phyloP scores from a whole-genome alignment of 2,797 vertebrate species.

The Chromobotia macracanthus region DNA sequence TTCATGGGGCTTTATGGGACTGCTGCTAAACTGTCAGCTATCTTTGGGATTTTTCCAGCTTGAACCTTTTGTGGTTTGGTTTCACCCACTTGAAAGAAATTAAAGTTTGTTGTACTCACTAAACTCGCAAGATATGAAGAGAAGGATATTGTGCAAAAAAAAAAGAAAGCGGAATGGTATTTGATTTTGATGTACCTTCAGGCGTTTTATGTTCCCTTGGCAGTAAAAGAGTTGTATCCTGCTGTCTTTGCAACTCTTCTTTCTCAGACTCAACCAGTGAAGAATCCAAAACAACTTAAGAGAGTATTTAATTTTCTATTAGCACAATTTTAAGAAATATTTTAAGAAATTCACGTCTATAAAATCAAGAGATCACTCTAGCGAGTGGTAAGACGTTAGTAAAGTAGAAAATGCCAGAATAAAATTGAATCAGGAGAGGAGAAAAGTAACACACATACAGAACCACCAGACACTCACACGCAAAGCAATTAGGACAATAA shows the following conservation, averaged over 20 bases:
- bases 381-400: slow-evolving; percentile 45
- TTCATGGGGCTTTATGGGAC: no score
- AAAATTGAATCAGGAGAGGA: background rate
- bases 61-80: background rate
- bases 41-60: background rate
- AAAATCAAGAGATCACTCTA: slow-evolving; percentile 41
- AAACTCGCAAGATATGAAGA: slow-evolving; percentile 1
- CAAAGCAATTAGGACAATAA: slow-evolving; percentile 7
- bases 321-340: slow-evolving; percentile 7
- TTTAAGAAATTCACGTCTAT: background rate
- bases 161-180: background rate
- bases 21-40: background rate
- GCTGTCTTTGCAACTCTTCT: slow-evolving; percentile 9
- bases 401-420: background rate
- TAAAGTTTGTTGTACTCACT: background rate
- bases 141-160: slow-evolving; percentile 10
- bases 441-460: background rate
- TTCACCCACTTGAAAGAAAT: slow-evolving; percentile 4
- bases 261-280: background rate
- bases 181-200: slow-evolving; percentile 35
- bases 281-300: slow-evolving; percentile 30
- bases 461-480: background rate
- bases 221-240: background rate
- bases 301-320: slow-evolving; percentile 23
- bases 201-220: background rate